Conservation (phyloP, 1,140 invertebrate genomes). For the Palaemon carinicauda region DNA sequence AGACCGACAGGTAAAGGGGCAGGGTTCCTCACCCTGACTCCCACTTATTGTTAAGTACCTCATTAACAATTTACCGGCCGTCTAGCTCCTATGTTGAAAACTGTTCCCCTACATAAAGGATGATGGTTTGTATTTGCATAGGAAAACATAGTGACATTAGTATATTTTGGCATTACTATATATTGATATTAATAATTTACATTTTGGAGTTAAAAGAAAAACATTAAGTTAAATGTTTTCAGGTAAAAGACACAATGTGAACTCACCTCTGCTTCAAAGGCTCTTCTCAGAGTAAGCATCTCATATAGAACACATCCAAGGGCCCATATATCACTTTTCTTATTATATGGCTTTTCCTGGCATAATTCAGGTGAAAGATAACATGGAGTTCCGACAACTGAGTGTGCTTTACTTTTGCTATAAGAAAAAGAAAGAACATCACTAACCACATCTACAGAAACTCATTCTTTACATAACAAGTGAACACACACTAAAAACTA, state of each 20-base stretch:
- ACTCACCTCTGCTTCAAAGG: slow-evolving; percentile 70
- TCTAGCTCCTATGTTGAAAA: too few species aligned
- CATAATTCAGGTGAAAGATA: slow-evolving; percentile 89
- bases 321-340: slow-evolving; percentile 85
- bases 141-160: too few species aligned
- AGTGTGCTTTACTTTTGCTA: slow-evolving; percentile 69
- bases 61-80: too few species aligned
- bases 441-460: background rate
- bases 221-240: too few species aligned
- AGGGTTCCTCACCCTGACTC: too few species aligned
- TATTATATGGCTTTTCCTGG: slow-evolving; percentile 76
- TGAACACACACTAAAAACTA: background rate
- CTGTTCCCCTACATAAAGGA: too few species aligned
- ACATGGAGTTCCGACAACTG: slow-evolving; percentile 82
- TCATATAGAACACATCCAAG: slow-evolving; percentile 86
- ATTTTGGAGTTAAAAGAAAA: too few species aligned
- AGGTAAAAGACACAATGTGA: background rate
- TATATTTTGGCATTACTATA: too few species aligned
- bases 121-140: too few species aligned
- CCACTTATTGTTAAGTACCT: too few species aligned
- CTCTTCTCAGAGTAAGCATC: slow-evolving; percentile 70
- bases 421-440: background rate
- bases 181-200: too few species aligned
- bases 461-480: background rate
- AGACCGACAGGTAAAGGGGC: too few species aligned